Base-by-base conservation (phyloP, 1,140 invertebrate genomes). In the Steinernema feltiae region DNA sequence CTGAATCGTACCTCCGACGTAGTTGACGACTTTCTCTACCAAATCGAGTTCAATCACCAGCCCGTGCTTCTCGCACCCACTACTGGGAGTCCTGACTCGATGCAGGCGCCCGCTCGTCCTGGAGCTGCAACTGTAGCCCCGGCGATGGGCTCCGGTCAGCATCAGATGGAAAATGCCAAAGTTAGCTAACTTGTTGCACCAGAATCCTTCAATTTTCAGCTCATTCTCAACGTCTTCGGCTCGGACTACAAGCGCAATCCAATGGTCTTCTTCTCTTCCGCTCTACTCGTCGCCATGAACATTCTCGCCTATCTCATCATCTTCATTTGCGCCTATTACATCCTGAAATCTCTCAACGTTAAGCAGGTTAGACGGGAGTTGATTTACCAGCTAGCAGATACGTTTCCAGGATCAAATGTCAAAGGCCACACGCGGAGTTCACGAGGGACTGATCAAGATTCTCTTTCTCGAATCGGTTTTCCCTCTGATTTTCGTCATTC, bases 391-490 rank as follows among this genome's bases (percentile, higher is more conserved):
- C n/a, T 41, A 41, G 18, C 7, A 18, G 18, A 41, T 7, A 41
- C 35, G 7, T 12, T 63, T 63, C 53, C 53, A 63, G 53, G 53
- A 63, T 7, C 53, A 63, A 63, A 63, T 63, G 53, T 63, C 53
- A 3, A 63, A 63, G 24, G 53, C 7, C 7, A 63, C 53, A 3
- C 53, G 53, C 24, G 53, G 53, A 15, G 53, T 63, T 12, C 53
- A 63, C 24, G 12, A 63, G 24, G 53, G 7, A 27, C 53, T 63
- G 7, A 63, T 63, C 53, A 63, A 63, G 53, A 63, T 63, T 27
- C 53, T n/a, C n/a, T n/a, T n/a, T n/a, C n/a, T 63, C 7, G 53
- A 63, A 63, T 63, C 53, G 12, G 53, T 63, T 21, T 63, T 63
- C 24, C 53, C 53, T 15, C 53, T 63, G 15, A 27, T 63, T 27